Percentiles rank a stretch among this genome's conserved stretches.
These are phyloP conservation scores for Caenorhabditis wallacei DNA, from an alignment of 2,888 invertebrate genomes.

Conservation along the genomic window DNA sequence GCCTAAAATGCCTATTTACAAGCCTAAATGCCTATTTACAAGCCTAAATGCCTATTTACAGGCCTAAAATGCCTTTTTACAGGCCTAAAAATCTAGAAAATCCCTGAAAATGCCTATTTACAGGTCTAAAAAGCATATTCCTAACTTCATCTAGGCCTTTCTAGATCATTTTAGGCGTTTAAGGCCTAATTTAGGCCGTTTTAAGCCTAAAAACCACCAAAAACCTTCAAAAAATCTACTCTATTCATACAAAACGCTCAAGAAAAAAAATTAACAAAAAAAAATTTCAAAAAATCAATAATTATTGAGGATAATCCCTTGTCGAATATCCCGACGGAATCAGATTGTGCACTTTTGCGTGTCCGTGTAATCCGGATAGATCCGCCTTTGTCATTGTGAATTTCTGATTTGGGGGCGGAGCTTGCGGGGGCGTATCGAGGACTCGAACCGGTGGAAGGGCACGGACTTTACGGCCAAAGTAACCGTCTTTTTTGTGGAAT, in stretches of 20 bases:
- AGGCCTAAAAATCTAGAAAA: too few relatives aligned
- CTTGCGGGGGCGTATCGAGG: constrained; percentile 73
- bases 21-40: too few relatives aligned
- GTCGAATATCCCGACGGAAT: constrained; percentile 75
- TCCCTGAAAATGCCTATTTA: too few relatives aligned
- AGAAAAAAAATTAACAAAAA: constrained; percentile 24
- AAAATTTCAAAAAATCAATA: constrained; percentile 3
- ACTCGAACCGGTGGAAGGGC: constrained; percentile 81
- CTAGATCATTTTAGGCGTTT: too few relatives aligned
- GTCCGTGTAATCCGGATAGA: constrained; percentile 74
- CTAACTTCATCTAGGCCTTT: too few relatives aligned
- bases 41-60: too few relatives aligned
- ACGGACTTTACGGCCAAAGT: constrained; percentile 80
- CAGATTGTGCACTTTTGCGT: constrained; percentile 77
- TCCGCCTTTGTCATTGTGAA: constrained; percentile 79
- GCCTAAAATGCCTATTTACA: too few relatives aligned
- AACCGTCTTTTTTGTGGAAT: constrained; percentile 82
- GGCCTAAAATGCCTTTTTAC: too few relatives aligned
- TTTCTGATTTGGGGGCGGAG: constrained; percentile 73
- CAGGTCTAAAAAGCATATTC: too few relatives aligned
- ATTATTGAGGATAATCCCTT: constrained; percentile 66
- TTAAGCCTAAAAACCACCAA: too few relatives aligned
- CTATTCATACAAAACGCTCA: not conserved
- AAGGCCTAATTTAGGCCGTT: too few relatives aligned
- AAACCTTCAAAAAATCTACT: constrained; percentile 15